Evolutionary conservation across 2,113 vertebrate genomes (phyloP), one percentile per base, ranked within the genome.

Genomic region (Pseudopodoces humilis): DNA sequence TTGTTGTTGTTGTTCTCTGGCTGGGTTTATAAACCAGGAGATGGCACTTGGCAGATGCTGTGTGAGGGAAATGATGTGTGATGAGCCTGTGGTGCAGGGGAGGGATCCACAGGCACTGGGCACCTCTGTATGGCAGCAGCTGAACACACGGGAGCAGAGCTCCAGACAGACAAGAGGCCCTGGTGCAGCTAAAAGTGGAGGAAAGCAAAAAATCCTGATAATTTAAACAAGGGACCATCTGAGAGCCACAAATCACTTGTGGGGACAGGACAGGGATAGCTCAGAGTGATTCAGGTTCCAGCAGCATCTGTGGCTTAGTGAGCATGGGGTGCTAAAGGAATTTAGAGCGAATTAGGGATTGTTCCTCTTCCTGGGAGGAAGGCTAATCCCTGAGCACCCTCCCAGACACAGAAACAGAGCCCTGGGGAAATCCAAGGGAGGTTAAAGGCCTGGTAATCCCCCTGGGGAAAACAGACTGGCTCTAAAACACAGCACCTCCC

Each of bases 81-180:
- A 41, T 62, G 79, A 68, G 11, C 11, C 60, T 43, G 39, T 17
- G 53, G 28, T 49, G 76, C 41, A 23, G 63, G 46, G 1, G 35
- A 76, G 31, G 65, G 49, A 13, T 2, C 4, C 7, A 1, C 10
- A 10, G 53, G 52, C 17, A 15, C 31, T 1, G 3, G 50, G 64
- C 41, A 20, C 21, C 31, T n/a, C 81, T 18, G 64, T 49, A 19
- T 2, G 4, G 52, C 83, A 58, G 68, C 59, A 67, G 65, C 37
- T 33, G 68, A 39, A 28, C 71, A n/a, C 37, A 11, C 20, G 6
- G 18, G 10, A 69, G 37, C 58, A 77, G 80, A 91, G 39, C 39
- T 64, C 19, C 11, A 15, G 46, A 31, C 53, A 19, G 35, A 8
- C 30, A 7, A 21, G 31, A 58, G 70, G 28, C 31, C 11, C 44